phyloP scores from a whole-genome alignment of 2,888 invertebrate species.

The Patella depressa region DNA sequence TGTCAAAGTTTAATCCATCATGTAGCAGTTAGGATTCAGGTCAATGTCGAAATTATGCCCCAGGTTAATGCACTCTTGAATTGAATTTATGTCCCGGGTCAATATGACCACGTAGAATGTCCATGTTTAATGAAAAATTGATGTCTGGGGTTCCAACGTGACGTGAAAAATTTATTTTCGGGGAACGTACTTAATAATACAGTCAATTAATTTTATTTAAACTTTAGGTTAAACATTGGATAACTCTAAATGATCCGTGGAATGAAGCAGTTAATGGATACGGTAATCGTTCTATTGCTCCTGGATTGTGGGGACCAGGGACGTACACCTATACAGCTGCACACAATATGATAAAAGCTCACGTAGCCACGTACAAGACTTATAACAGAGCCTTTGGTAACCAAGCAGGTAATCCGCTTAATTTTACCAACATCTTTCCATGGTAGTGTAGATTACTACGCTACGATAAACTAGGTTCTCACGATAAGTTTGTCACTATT shows the following conservation, averaged over 20 bases:
- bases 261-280: slow-evolving; percentile 36
- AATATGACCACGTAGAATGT: no score
- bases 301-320: not conserved
- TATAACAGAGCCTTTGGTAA: not conserved
- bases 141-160: no score
- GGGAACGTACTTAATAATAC: not conserved
- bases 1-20: no score
- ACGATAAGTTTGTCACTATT: no score
- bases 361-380: not conserved
- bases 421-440: not conserved
- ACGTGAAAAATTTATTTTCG: not conserved
- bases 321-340: not conserved
- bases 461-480: no score
- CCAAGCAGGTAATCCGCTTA: not conserved
- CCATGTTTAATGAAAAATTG: no score
- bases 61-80: no score
- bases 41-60: no score
- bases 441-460: no score
- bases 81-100: no score
- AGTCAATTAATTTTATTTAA: not conserved
- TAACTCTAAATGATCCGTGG: not conserved
- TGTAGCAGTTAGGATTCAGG: no score
- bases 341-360: not conserved
- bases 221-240: not conserved
- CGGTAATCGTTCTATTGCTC: slow-evolving; percentile 20